These are phyloP conservation scores for Tragopan temminckii DNA, from an alignment of 2,797 vertebrate genomes.

Conservation along the genomic window DNA sequence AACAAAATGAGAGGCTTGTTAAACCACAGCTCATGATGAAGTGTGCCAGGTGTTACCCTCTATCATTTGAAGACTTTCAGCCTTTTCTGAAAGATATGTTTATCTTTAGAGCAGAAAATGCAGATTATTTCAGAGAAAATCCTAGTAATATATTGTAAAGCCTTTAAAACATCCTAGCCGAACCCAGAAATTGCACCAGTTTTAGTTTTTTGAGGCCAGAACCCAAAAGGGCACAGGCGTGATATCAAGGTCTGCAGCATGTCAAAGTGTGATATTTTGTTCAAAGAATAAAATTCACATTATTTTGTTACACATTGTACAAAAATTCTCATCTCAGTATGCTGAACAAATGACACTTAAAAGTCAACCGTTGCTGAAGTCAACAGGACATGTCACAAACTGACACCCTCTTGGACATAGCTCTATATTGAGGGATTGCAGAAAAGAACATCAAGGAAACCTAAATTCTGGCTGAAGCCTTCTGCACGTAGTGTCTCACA, in stretches of 20 bases:
- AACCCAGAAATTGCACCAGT: background rate
- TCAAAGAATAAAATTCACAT: background rate
- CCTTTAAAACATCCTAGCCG: background rate
- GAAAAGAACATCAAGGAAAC: background rate
- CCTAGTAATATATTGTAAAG: background rate
- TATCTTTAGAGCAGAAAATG: background rate
- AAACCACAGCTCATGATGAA: background rate
- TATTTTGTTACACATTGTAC: background rate
- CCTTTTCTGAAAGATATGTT: background rate
- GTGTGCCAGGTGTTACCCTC: background rate
- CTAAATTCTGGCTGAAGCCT: background rate
- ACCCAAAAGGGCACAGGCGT: background rate
- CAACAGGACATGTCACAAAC: background rate
- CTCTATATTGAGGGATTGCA: background rate
- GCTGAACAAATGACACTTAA: background rate
- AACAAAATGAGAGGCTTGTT: accelerated
- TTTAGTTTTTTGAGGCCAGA: background rate
- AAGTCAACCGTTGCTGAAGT: background rate
- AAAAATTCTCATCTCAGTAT: accelerated
- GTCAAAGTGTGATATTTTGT: background rate
- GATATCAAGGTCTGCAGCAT: background rate
- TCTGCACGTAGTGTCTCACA: background rate
- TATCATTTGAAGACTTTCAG: background rate
- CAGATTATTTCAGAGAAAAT: background rate
- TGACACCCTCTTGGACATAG: background rate